Percentiles rank a stretch among this genome's conserved stretches.
Evolutionary conservation across 2,797 vertebrate species (phyloP).

Genomic region (Toxotes lorentzi): DNA sequence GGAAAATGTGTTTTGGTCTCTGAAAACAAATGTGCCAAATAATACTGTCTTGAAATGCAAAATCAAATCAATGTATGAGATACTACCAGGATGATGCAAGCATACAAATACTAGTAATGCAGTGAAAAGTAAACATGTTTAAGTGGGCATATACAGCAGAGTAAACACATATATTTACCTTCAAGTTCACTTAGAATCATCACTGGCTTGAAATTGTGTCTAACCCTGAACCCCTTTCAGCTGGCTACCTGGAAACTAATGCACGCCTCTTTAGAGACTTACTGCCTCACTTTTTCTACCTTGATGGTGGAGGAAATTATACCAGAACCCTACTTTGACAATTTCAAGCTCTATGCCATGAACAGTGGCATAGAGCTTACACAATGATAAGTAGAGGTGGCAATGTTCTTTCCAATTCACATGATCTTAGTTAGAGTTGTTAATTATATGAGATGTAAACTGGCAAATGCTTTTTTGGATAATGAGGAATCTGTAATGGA

Average conservation of each 20-base stretch:
- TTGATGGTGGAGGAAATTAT: constrained; percentile 14
- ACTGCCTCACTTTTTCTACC: neutral
- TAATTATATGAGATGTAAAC: constrained; percentile 41
- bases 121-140: constrained; percentile 4
- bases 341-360: constrained; percentile 10
- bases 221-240: constrained; percentile 33
- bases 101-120: neutral
- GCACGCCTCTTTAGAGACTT: neutral
- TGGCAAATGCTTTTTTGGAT: constrained; percentile 25
- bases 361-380: neutral
- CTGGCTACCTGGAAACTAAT: neutral
- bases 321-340: neutral
- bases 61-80: constrained; percentile 17
- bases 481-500: constrained; percentile 20
- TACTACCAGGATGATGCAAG: neutral
- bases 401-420: constrained; percentile 22
- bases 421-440: constrained; percentile 9
- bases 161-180: neutral
- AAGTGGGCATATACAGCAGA: neutral
- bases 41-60: constrained; percentile 19
- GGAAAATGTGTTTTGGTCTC: neutral
- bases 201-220: constrained; percentile 18
- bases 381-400: neutral
- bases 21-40: constrained; percentile 15
- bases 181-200: neutral